Percentiles rank a stretch among this genome's conserved stretches.
These are phyloP conservation scores for Druon quercuslanigerum DNA, from an alignment of 1,140 invertebrate species.

Conservation along the genomic window DNA sequence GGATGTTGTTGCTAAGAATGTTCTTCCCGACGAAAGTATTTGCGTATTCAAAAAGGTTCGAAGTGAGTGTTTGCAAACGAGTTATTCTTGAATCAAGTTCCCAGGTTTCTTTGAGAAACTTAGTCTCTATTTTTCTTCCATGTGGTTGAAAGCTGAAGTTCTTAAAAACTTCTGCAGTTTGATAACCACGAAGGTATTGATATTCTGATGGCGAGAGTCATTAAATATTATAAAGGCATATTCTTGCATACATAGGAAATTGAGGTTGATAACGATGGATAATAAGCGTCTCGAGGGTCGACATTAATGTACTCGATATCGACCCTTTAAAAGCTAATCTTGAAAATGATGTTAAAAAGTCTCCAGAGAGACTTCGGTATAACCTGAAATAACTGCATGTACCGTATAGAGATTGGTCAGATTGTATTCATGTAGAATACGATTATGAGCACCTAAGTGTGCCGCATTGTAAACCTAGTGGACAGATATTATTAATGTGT, in stretches of 20 bases:
- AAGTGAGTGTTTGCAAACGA: slow-evolving; percentile 21
- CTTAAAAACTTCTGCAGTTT: background rate
- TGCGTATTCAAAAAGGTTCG: slow-evolving; percentile 1
- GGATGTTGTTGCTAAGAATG: background rate
- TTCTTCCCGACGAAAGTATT: background rate
- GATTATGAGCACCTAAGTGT: slow-evolving; percentile 3
- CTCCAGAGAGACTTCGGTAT: slow-evolving; percentile 8
- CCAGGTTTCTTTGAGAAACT: background rate
- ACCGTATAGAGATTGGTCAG: slow-evolving; percentile 18
- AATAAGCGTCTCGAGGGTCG: slow-evolving; percentile 19
- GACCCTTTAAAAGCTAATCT: slow-evolving; percentile 30
- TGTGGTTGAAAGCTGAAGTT: background rate
- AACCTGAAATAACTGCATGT: slow-evolving; percentile 11
- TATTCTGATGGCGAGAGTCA: background rate
- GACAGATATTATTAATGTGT: slow-evolving; percentile 1
- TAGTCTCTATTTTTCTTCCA: background rate
- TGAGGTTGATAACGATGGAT: background rate
- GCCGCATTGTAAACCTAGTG: background rate
- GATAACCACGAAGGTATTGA: slow-evolving; percentile 1
- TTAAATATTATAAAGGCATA: background rate
- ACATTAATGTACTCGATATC: slow-evolving; percentile 20
- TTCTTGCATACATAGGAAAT: background rate
- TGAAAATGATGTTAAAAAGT: slow-evolving; percentile 26
- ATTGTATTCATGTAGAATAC: slow-evolving; percentile 16
- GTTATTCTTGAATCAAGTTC: background rate